Evolutionary conservation across 2,797 vertebrate genomes (phyloP).

Genomic region (Gadopsis marmoratus): DNA sequence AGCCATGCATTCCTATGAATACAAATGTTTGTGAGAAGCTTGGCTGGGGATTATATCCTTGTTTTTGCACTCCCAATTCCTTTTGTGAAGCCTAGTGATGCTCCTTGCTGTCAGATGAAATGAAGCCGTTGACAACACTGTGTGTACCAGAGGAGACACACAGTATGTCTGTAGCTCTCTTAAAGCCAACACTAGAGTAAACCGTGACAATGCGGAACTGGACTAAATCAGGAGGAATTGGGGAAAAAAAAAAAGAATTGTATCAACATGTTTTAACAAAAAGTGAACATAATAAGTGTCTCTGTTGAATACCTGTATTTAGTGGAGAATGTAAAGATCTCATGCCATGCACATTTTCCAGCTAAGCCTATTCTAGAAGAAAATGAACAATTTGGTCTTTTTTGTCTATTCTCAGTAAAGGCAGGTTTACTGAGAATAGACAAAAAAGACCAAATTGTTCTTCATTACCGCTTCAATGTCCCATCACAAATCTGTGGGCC

Average conservation of each 20-base stretch:
- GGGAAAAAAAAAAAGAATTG: not conserved
- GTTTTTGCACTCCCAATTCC: not conserved
- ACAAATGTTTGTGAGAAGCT: constrained; percentile 26
- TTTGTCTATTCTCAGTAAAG: no score
- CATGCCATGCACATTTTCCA: not conserved
- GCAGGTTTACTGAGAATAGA: not conserved
- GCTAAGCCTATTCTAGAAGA: not conserved
- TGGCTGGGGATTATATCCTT: constrained; percentile 12
- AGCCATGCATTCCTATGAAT: constrained; percentile 10
- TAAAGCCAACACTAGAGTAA: not conserved
- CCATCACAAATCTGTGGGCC: not conserved
- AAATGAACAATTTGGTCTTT: not conserved
- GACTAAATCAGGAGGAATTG: not conserved
- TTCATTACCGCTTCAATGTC: not conserved
- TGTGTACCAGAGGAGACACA: constrained; percentile 16
- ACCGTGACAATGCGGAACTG: not conserved
- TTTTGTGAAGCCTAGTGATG: constrained; percentile 21
- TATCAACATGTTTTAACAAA: not conserved
- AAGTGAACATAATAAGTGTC: not conserved
- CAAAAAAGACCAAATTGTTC: not conserved
- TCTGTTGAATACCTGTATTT: not conserved
- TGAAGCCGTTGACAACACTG: constrained; percentile 25
- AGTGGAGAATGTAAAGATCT: not conserved
- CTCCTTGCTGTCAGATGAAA: constrained; percentile 35
- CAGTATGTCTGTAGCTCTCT: not conserved